Conservation (phyloP, 2,113 vertebrate genomes). For the Bos taurus region DNA sequence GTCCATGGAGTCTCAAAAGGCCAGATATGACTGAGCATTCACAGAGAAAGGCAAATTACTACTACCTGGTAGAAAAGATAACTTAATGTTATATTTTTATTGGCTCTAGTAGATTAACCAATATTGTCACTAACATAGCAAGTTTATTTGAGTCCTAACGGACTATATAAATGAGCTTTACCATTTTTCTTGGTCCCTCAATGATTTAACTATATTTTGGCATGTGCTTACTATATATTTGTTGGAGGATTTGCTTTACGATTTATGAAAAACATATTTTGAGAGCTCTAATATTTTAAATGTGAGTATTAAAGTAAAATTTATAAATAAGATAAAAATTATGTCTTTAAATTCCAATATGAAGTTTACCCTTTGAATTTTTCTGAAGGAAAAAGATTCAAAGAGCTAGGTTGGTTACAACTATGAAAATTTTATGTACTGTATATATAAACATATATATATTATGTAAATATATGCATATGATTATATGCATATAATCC, state of each 20-base stretch:
- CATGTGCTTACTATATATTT: background rate
- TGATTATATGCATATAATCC: background rate
- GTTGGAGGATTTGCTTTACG: background rate
- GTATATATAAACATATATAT: background rate
- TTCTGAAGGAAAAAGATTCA: background rate
- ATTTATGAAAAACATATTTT: background rate
- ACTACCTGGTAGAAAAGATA: background rate
- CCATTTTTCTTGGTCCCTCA: background rate
- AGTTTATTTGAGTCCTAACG: background rate
- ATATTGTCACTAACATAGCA: background rate
- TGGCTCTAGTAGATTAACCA: background rate
- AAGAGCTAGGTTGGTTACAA: background rate
- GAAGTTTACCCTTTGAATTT: background rate
- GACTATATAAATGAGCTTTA: background rate
- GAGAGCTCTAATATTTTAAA: background rate
- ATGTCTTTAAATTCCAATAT: background rate
- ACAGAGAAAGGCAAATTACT: background rate
- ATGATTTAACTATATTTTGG: background rate
- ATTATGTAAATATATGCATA: background rate
- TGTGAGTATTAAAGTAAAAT: background rate
- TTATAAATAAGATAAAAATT: background rate
- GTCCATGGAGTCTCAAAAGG: background rate
- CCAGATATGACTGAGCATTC: background rate
- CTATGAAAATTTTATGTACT: background rate
- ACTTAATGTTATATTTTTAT: background rate